phyloP scores from a whole-genome alignment of 2,888 invertebrate species.

The Mythimna impura region DNA sequence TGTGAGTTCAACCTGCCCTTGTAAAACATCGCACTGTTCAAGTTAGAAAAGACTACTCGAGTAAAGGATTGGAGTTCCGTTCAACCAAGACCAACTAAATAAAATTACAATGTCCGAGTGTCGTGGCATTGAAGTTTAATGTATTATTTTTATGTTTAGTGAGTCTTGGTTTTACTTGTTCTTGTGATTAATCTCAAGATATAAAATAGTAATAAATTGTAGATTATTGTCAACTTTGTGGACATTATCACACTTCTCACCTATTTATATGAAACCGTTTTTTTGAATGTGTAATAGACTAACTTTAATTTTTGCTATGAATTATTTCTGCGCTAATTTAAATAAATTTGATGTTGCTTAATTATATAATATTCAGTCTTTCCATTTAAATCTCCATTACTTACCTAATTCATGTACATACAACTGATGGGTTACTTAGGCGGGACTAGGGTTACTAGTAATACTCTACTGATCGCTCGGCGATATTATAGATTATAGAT shows the following conservation, averaged over 20 bases:
- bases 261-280: constrained; percentile 57
- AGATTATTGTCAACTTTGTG: constrained; percentile 65
- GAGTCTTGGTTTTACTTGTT: constrained; percentile 90
- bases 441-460: too few species aligned
- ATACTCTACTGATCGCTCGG: too few species aligned
- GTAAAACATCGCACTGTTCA: constrained; percentile 88
- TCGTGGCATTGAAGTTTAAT: constrained; percentile 77
- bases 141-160: constrained; percentile 88
- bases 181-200: constrained; percentile 78
- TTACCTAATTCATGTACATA: too few species aligned
- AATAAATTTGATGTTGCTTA: constrained; percentile 88
- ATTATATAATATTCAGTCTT: constrained; percentile 63
- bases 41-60: constrained; percentile 89
- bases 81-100: constrained; percentile 91
- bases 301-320: constrained; percentile 77
- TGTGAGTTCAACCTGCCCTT: constrained; percentile 87
- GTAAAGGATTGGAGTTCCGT: constrained; percentile 90
- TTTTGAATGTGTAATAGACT: constrained; percentile 61
- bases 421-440: too few species aligned
- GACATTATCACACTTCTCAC: constrained; percentile 69
- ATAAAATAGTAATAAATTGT: constrained; percentile 58
- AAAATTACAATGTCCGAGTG: constrained; percentile 79
- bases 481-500: too few species aligned
- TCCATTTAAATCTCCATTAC: constrained; percentile 46
- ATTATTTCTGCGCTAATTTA: constrained; percentile 82